Evolutionary conservation across 1,140 invertebrate genomes (phyloP).

Genomic region (Heliconius congener): DNA sequence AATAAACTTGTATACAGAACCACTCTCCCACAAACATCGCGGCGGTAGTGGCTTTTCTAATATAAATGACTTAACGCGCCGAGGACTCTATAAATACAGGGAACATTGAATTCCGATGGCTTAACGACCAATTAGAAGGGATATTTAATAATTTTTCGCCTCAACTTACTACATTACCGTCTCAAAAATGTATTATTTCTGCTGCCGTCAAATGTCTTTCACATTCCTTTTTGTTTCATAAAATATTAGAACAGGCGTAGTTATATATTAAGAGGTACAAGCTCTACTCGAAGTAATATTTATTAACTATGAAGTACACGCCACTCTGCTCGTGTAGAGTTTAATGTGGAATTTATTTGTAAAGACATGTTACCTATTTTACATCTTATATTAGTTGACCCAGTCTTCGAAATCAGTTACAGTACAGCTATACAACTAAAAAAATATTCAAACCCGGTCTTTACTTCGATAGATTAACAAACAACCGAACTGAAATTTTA

Average conservation of each 20-base stretch:
- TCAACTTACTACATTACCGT: slow-evolving; percentile 16
- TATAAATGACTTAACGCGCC: slow-evolving; percentile 21
- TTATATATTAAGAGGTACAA: not conserved
- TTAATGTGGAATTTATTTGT: too few relatives aligned
- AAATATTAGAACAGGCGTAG: not conserved
- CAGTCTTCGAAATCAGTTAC: too few relatives aligned
- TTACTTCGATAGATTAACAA: too few relatives aligned
- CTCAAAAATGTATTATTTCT: slow-evolving; percentile 4
- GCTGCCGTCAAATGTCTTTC: not conserved
- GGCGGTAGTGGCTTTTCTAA: not conserved
- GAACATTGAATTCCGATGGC: slow-evolving; percentile 17
- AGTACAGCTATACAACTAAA: too few relatives aligned
- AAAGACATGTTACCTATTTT: too few relatives aligned
- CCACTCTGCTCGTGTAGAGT: too few relatives aligned
- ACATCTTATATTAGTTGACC: too few relatives aligned
- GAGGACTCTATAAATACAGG: slow-evolving; percentile 19
- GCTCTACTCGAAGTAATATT: too few relatives aligned
- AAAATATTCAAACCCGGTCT: too few relatives aligned
- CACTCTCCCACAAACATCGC: not conserved
- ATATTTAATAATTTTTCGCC: slow-evolving; percentile 33
- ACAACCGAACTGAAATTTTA: too few relatives aligned
- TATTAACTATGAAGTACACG: too few relatives aligned
- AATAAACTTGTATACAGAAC: slow-evolving; percentile 8
- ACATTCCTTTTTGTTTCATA: slow-evolving; percentile 1
- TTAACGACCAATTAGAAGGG: slow-evolving; percentile 24